Conservation (phyloP, 2,888 invertebrate genomes). For the Rhaphigaster nebulosa region DNA sequence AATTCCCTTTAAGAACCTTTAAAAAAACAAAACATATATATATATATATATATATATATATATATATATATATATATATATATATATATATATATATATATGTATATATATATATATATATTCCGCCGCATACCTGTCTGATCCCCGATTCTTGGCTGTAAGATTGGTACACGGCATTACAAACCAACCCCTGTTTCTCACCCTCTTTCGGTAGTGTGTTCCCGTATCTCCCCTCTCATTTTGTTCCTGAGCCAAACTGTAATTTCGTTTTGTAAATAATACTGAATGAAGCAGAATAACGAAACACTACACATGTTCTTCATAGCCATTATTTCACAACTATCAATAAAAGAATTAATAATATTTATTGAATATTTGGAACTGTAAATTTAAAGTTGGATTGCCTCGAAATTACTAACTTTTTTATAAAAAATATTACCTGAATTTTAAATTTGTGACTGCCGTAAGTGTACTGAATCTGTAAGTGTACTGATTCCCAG, state of each 20-base stretch:
- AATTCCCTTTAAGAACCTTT: no score
- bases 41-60: no score
- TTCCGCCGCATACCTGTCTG: not conserved
- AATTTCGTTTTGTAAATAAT: not conserved
- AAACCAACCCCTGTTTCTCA: not conserved
- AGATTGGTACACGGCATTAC: not conserved
- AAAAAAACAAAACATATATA: no score
- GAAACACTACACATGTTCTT: not conserved
- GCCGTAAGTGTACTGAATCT: no score
- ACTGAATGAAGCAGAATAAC: not conserved
- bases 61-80: no score
- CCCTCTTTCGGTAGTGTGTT: slow-evolving; percentile 3
- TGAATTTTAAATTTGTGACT: no score
- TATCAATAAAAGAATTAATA: no score
- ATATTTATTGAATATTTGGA: no score
- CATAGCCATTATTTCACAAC: not conserved
- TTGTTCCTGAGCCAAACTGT: not conserved
- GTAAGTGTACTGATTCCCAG: no score
- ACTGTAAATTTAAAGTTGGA: not conserved
- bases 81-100: no score
- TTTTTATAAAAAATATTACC: no score
- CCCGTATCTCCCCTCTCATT: not conserved
- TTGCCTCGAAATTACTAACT: not conserved
- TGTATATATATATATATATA: no score
- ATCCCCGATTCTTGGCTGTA: not conserved